phyloP scores from a whole-genome alignment of 2,113 vertebrate genomes.

The Chloropsis cyanopogon region DNA sequence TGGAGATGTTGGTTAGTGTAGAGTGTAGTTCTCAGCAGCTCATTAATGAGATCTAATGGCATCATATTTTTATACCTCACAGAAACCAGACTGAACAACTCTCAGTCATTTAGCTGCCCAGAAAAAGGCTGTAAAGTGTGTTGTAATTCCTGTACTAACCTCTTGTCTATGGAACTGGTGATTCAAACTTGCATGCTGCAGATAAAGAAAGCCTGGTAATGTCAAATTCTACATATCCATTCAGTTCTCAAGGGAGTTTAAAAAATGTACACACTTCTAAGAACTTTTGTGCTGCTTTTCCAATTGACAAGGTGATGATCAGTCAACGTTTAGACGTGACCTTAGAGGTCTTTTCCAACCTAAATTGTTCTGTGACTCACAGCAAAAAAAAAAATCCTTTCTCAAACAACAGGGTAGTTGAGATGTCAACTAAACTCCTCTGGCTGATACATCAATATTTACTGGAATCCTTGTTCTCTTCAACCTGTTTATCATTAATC shows the following conservation, averaged over 20 bases:
- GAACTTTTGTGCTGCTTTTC: neutral
- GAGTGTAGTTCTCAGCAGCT: neutral
- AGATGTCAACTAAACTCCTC: neutral
- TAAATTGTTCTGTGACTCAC: neutral
- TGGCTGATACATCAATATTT: neutral
- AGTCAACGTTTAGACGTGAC: neutral
- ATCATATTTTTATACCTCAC: neutral
- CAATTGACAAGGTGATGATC: neutral
- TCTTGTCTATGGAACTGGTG: neutral
- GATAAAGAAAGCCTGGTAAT: neutral
- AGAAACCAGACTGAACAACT: neutral
- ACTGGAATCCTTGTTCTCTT: neutral
- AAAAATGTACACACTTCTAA: neutral
- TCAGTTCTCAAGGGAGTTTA: neutral
- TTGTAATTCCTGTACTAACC: neutral
- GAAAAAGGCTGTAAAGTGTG: neutral
- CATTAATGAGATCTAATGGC: conserved; percentile 11
- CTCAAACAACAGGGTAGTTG: neutral
- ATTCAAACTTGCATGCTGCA: neutral
- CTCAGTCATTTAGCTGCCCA: neutral
- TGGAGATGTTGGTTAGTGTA: neutral
- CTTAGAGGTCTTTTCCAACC: neutral
- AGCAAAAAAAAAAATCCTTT: neutral
- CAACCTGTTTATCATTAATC: neutral
- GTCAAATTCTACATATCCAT: neutral